phyloP scores from a whole-genome alignment of 2,797 vertebrate genomes.

The Hydrolagus colliei region DNA sequence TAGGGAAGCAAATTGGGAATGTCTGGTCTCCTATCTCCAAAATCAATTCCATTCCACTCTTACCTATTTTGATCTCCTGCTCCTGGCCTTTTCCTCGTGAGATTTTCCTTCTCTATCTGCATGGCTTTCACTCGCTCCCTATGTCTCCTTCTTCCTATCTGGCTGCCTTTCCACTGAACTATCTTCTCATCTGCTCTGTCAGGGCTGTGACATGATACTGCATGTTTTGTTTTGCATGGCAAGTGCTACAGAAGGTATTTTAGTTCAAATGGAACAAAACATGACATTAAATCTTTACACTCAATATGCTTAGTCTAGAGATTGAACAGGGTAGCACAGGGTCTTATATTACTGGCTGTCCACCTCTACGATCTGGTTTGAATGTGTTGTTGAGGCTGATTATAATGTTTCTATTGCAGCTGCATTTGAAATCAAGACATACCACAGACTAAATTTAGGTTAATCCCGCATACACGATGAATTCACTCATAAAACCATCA shows the following conservation, averaged over 20 bases:
- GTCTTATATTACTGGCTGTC: no score
- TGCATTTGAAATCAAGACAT: no score
- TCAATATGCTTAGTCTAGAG: neutral
- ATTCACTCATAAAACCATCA: no score
- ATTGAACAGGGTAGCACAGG: neutral
- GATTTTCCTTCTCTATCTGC: neutral
- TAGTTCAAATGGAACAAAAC: neutral
- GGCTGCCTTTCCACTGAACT: slow-evolving; percentile 12
- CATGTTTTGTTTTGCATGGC: neutral
- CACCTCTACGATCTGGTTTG: no score
- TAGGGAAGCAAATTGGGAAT: no score
- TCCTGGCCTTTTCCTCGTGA: neutral
- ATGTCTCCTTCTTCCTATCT: neutral
- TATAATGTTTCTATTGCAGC: no score
- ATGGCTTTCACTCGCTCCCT: neutral
- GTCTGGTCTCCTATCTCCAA: no score
- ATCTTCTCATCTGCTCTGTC: neutral
- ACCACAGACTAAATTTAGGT: no score
- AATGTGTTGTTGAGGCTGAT: no score
- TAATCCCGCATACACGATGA: no score
- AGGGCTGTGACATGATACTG: neutral
- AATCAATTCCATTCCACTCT: neutral
- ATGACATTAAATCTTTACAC: neutral
- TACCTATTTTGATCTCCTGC: slow-evolving; percentile 6
- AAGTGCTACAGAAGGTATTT: neutral